Conservation (phyloP, 2,797 vertebrate species). For the Myripristis murdjan region DNA sequence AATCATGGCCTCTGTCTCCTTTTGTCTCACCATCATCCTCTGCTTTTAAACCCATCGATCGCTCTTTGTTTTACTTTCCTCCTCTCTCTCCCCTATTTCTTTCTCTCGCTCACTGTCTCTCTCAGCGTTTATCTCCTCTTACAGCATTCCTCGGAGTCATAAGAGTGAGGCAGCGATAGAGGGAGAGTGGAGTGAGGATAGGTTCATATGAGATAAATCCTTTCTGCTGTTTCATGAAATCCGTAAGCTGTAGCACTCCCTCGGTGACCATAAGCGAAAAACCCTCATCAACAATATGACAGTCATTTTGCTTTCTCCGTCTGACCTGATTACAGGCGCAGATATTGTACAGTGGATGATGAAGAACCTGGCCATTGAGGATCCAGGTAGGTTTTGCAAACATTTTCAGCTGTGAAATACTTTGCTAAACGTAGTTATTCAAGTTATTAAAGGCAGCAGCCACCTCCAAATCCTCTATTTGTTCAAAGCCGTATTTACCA, state of each 20-base stretch:
- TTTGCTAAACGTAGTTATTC: not conserved
- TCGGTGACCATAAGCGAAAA: not conserved
- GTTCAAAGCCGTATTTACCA: too few relatives aligned
- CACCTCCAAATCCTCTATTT: too few relatives aligned
- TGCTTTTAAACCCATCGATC: too few relatives aligned
- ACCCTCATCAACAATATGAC: not conserved
- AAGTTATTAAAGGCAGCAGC: not conserved
- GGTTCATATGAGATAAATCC: not conserved
- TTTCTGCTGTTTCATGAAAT: not conserved
- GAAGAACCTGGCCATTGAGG: conserved; percentile 95
- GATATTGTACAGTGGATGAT: conserved; percentile 98
- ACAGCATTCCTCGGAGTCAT: not conserved
- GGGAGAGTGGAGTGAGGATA: not conserved
- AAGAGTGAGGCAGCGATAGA: conserved; percentile 2
- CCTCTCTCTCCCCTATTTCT: too few relatives aligned
- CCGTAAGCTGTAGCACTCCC: not conserved
- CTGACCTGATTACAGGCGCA: conserved; percentile 84
- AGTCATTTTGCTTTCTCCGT: conserved; percentile 22
- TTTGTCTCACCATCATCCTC: too few relatives aligned
- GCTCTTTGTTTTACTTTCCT: too few relatives aligned
- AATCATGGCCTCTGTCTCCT: too few relatives aligned
- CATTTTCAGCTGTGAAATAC: not conserved
- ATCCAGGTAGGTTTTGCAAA: conserved; percentile 88
- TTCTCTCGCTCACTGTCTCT: too few relatives aligned
- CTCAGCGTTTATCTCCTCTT: not conserved